Evolutionary conservation across 2,797 vertebrate species (phyloP), one percentile per base, ranked within the genome.

Genomic region (Chiloscyllium punctatum): DNA sequence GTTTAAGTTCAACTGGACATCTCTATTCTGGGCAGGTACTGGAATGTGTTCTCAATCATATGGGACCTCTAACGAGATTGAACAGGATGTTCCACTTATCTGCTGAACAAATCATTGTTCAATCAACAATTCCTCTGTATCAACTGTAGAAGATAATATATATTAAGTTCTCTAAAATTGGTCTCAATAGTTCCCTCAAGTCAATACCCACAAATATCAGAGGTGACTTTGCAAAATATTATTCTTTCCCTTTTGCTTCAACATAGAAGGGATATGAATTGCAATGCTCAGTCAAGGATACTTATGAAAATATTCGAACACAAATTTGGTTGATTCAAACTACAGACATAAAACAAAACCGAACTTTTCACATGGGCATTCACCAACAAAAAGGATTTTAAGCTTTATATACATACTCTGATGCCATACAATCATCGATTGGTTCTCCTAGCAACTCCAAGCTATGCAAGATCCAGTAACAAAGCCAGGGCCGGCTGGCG

Each of bases 381-480:
- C 62, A 92, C 11, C 6, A 68, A 62, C 30, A 42, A 68, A 25
- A 84, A 23, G 2, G n/a, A 37, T 42, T 62, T 37, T 23, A 69
- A 6, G 18, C 23, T 92, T 92, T 92, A 94, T 69, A 27, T 96
- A 97, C 98, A 99, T 97, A 99, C 99, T 99, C 98, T 18, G 99
- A 98, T 87, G 98, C 98, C 30, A 99, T 97, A 0, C 97, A 97
- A 95, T 98, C 96, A 0, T 99, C 98, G 96, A 99, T 97, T 94
- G 98, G 98, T 96, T 99, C 98, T 0, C 99, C 98, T 7, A 99
- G 97, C 95, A 99, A 97, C 96, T 99, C 99, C 98, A 99, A 96
- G 97, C 99, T 99, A 98, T 99, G 98, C 96, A 98, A 96, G 96
- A 98, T 98, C 98, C 98, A 98, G 72, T 98, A 98, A 96, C 98